These are phyloP conservation scores for Phaedon cochleariae DNA, from an alignment of 2,888 invertebrate genomes.

Conservation along the genomic window DNA sequence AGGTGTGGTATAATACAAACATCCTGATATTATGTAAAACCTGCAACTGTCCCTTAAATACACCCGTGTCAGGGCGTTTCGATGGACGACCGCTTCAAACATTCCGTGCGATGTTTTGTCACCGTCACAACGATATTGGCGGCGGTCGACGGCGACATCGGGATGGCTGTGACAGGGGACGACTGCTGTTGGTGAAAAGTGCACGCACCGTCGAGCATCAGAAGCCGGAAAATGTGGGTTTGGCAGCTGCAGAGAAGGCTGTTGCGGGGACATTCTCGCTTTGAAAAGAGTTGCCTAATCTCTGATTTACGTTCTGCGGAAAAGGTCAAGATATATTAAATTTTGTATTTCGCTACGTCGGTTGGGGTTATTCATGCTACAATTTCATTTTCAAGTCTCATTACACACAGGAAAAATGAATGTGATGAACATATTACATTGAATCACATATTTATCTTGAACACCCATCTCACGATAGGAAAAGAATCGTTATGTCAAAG, in stretches of 20 bases:
- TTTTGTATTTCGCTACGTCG: background rate
- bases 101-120: constrained; percentile 50
- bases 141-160: constrained; percentile 38
- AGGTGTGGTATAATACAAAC: no score
- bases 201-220: constrained; percentile 40
- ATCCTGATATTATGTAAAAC: no score
- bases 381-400: no score
- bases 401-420: no score
- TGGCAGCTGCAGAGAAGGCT: constrained; percentile 14
- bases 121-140: constrained; percentile 48
- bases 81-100: constrained; percentile 42
- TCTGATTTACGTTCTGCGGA: background rate
- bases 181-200: constrained; percentile 50
- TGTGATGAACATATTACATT: no score
- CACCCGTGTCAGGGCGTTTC: background rate
- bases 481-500: no score
- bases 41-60: no score
- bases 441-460: no score
- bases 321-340: background rate
- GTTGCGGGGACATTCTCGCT: constrained; percentile 12
- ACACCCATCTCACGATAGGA: no score
- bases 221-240: constrained; percentile 12
- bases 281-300: background rate
- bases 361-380: no score
- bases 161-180: constrained; percentile 51